Evolutionary conservation across 2,888 invertebrate species (phyloP), one percentile per base, ranked within the genome.

Genomic region (Nymphalis polychloros): DNA sequence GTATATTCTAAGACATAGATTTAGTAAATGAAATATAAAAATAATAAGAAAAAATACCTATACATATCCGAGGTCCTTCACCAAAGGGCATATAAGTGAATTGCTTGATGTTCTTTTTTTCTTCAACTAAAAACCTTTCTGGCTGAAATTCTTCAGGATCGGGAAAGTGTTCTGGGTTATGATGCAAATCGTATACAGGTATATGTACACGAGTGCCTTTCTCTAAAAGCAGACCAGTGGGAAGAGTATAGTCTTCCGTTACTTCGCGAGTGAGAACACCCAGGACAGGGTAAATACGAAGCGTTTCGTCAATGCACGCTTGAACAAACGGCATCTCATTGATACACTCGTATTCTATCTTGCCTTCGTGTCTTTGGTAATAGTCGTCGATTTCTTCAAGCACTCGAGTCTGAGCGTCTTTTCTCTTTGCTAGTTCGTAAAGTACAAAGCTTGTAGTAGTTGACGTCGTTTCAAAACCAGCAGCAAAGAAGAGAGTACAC

Each of bases 401-500:
- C 0, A 77, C 81, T 23, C 69, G 73, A 17, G 71, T 55, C 63
- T 83, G 82, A 0, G 65, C 75, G 4, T 75, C 72, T 3, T 67
- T 75, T 27, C 80, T 64, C 60, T 84, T 86, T 0, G 87, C 82
- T 0, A 87, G 70, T 70, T 87, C 87, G 59, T 72, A 85, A 4
- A 87, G 67, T 10, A 79, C 75, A 48, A 79, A 80, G 4, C 78
- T 76, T n/a, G 81, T 70, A 0, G 82, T 82, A 0, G 78, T 75
- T 0, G 87, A 75, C 3, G 87, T 82, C 0, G 86, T 84, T 48
- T 87, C 86, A 48, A 77, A 87, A 5, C 88, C 87, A n/a, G 85
- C 87, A 0, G 70, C 81, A 41, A 86, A 87, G 59, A 95, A 93
- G 0, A 92, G 74, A 13, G 93, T 81, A 1, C 93, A 91, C 67